Base-by-base conservation (phyloP, 2,113 vertebrate species). In the Hippocampus mohnikei region DNA sequence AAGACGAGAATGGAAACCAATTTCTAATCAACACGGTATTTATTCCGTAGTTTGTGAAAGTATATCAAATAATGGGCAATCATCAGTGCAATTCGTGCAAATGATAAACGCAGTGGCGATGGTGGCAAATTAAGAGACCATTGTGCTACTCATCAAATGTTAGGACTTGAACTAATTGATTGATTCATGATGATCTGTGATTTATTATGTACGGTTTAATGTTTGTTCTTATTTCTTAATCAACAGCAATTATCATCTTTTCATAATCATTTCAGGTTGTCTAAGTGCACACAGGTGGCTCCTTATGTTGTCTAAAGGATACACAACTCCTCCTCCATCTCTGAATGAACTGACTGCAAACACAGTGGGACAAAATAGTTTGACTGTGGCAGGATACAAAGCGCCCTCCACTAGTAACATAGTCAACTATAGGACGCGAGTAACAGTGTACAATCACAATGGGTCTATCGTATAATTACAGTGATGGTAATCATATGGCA, bases 151-250 rank as follows among this genome's bases (percentile, higher is more conserved):
- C 29, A 10, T 37, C 13, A 37, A 21, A 21, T 61, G 18, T 37
- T 37, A 76, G 78, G 72, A 81, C 61, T 77, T 72, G 77, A 75
- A 84, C 64, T 78, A 82, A 84, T 79, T 81, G 72, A 81, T 37
- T 37, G 33, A 81, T 16, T 73, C 74, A 41, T 72, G 73, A 82
- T 74, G 66, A 86, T 76, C 81, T 83, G 82, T 87, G 75, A 91
- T 90, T 89, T 75, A 87, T 89, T 85, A 82, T 83, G 72, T 81
- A 79, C 67, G 77, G 69, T 25, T 85, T 81, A 89, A 88, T 79
- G 77, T 44, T 68, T 77, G 73, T 79, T 80, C 67, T 84, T 86
- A 90, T 83, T 76, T 88, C 75, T 81, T 91, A 88, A 90, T 90
- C 87, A 89, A 74, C 44, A 42, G 50, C 82, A 89, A 85, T 88